phyloP scores from a whole-genome alignment of 2,113 vertebrate genomes.

The Melanostigma gelatinosum region DNA sequence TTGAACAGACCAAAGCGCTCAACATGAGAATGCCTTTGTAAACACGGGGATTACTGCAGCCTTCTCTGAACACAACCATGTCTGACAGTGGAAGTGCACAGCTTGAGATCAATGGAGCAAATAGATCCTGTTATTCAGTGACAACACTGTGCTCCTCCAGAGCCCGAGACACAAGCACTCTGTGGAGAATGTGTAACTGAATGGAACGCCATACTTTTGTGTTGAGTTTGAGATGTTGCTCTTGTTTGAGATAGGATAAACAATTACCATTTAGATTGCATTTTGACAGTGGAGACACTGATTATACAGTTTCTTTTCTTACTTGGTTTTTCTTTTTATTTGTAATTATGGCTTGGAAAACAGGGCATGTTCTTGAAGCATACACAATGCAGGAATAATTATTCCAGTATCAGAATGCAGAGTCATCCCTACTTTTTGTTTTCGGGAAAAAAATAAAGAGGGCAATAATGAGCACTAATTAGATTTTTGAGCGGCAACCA shows the following conservation, averaged over 20 bases:
- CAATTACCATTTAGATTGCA: slow-evolving; percentile 51
- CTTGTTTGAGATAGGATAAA: slow-evolving; percentile 30
- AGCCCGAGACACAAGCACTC: slow-evolving; percentile 5
- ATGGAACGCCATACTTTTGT: slow-evolving; percentile 11
- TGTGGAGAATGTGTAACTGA: background rate
- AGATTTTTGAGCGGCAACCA: slow-evolving; percentile 45
- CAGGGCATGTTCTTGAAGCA: slow-evolving; percentile 1
- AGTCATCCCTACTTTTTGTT: slow-evolving; percentile 22
- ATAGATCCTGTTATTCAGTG: slow-evolving; percentile 44
- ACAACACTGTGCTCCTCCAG: slow-evolving; percentile 22
- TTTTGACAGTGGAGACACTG: slow-evolving; percentile 24
- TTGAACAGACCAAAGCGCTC: slow-evolving; percentile 29
- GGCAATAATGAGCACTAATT: slow-evolving; percentile 62
- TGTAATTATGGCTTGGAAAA: slow-evolving; percentile 1
- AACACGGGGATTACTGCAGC: slow-evolving; percentile 56
- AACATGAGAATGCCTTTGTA: slow-evolving; percentile 49
- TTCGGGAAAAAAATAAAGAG: slow-evolving; percentile 13
- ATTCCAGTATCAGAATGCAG: slow-evolving; percentile 5
- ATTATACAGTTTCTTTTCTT: background rate
- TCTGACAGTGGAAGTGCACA: slow-evolving; percentile 54
- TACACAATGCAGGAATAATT: slow-evolving; percentile 3
- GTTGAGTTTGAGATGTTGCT: slow-evolving; percentile 4
- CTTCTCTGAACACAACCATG: slow-evolving; percentile 41
- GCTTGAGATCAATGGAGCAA: slow-evolving; percentile 60
- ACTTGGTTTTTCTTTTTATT: background rate